Percentiles rank a stretch among this genome's conserved stretches.
Evolutionary conservation across 2,797 vertebrate genomes (phyloP).

Genomic region (Salarias fasciatus): DNA sequence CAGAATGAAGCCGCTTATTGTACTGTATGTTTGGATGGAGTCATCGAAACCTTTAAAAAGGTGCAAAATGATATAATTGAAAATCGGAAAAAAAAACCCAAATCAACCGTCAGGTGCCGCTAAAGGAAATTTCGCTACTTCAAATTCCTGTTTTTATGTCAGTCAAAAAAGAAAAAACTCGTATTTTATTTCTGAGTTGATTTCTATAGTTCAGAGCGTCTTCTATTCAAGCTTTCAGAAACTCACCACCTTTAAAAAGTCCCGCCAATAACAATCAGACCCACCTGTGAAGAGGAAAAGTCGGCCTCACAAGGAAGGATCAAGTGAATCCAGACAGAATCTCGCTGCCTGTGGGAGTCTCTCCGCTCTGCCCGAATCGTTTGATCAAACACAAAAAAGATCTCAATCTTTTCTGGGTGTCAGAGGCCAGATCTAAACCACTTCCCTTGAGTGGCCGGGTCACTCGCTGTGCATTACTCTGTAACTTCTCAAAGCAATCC

Average conservation of each 20-base stretch:
- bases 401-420: conserved; percentile 43
- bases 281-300: conserved; percentile 2
- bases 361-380: conserved; percentile 39
- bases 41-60: no score
- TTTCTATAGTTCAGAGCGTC: no score
- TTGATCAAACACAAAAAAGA: conserved; percentile 53
- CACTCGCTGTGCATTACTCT: conserved; percentile 44
- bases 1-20: conserved; percentile 25
- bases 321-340: conserved; percentile 21
- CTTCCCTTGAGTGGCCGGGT: conserved; percentile 37
- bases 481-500: conserved; percentile 42
- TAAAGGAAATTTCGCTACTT: no score
- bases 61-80: no score
- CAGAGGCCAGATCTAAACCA: conserved; percentile 43
- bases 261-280: conserved; percentile 35
- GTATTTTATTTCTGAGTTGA: no score
- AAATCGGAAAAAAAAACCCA: no score
- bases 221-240: not conserved
- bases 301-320: conserved; percentile 7
- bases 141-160: no score
- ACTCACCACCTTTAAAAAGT: conserved; percentile 25
- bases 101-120: no score
- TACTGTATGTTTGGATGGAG: not conserved
- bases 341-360: conserved; percentile 24
- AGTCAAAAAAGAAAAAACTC: no score